Evolutionary conservation across 2,797 vertebrate species (phyloP).

Genomic region (Rhodeus uyekii): DNA sequence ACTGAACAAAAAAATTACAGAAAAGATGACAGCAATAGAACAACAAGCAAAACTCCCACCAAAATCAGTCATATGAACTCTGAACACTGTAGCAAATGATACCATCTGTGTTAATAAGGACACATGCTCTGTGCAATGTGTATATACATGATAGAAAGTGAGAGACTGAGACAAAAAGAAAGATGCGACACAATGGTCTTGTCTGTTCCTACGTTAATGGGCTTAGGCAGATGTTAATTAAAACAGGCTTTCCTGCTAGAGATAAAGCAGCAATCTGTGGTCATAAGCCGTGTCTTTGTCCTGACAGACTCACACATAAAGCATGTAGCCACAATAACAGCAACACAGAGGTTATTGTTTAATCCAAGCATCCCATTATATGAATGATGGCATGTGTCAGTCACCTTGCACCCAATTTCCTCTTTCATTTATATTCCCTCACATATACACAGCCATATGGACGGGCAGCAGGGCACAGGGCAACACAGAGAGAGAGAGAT

Average conservation of each 20-base stretch:
- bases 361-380: not conserved
- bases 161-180: slow-evolving; percentile 1
- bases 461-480: slow-evolving; percentile 53
- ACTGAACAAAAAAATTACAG: not conserved
- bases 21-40: not conserved
- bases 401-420: slow-evolving; percentile 26
- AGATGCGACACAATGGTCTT: slow-evolving; percentile 57
- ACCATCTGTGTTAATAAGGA: not conserved
- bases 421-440: slow-evolving; percentile 6
- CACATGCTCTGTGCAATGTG: not conserved
- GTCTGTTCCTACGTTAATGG: slow-evolving; percentile 54
- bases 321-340: slow-evolving; percentile 30
- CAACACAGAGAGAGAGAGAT: slow-evolving; percentile 39
- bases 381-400: slow-evolving; percentile 16
- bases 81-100: not conserved
- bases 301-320: slow-evolving; percentile 31
- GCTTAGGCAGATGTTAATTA: slow-evolving; percentile 69
- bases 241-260: slow-evolving; percentile 58
- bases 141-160: not conserved
- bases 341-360: slow-evolving; percentile 15
- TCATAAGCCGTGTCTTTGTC: slow-evolving; percentile 48
- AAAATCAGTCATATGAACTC: not conserved
- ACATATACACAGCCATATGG: slow-evolving; percentile 52
- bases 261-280: slow-evolving; percentile 51
- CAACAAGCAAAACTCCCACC: not conserved